Conservation (phyloP, 2,113 vertebrate species). For the Poeciliopsis prolifica region DNA sequence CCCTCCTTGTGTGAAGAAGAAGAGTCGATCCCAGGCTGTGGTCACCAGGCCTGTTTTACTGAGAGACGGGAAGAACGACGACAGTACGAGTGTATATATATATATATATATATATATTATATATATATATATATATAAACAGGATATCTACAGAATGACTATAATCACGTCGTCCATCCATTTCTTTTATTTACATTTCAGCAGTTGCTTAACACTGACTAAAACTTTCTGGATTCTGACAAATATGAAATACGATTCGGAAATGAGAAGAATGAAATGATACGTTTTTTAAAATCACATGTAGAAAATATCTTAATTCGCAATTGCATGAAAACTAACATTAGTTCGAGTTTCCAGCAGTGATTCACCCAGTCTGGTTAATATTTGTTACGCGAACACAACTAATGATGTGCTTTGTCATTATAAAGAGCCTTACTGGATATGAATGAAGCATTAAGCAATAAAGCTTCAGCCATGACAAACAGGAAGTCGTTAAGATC, state of each 20-base stretch:
- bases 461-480: not conserved
- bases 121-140: not conserved
- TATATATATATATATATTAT: not conserved
- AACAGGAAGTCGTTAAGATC: not conserved
- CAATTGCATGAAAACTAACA: too few relatives aligned
- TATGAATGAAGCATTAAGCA: not conserved
- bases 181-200: not conserved
- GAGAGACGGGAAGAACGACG: conserved; percentile 1
- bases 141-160: too few relatives aligned
- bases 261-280: too few relatives aligned
- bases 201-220: too few relatives aligned
- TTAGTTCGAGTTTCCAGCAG: too few relatives aligned
- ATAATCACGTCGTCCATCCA: not conserved
- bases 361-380: too few relatives aligned
- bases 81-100: not conserved
- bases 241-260: too few relatives aligned
- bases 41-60: conserved; percentile 98
- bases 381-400: too few relatives aligned
- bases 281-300: too few relatives aligned
- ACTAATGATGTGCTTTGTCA: not conserved
- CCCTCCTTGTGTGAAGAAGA: conserved; percentile 98
- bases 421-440: not conserved
- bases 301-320: too few relatives aligned
- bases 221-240: too few relatives aligned
- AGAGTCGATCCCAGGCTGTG: conserved; percentile 96